Percentiles rank a stretch among this genome's conserved stretches.
Conservation (phyloP, 2,113 vertebrate species). For the Mesoclemmys tuberculata region DNA sequence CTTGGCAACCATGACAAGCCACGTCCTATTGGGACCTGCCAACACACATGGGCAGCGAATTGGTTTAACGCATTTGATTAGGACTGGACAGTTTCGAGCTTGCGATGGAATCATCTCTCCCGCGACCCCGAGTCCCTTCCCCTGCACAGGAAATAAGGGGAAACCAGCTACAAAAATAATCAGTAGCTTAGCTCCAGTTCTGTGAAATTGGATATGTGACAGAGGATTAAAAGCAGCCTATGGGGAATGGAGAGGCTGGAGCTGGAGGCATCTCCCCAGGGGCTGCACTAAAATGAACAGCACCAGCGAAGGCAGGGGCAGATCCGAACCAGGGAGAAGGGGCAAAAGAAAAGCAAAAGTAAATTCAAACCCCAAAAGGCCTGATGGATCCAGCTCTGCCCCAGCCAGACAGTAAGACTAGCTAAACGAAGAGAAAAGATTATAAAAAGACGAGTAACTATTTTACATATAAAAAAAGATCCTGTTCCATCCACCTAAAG, state of each 20-base stretch:
- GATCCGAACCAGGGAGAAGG: constrained; percentile 66
- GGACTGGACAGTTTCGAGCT: constrained; percentile 60
- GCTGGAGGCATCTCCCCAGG: constrained; percentile 67
- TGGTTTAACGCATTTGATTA: constrained; percentile 57
- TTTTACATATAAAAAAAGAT: constrained; percentile 81
- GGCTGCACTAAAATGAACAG: constrained; percentile 77
- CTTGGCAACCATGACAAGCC: constrained; percentile 67
- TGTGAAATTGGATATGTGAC: constrained; percentile 70
- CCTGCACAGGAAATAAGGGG: constrained; percentile 49
- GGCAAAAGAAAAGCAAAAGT: constrained; percentile 73
- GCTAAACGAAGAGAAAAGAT: constrained; percentile 76
- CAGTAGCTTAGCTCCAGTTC: constrained; percentile 69
- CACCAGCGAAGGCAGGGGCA: constrained; percentile 68
- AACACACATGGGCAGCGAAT: constrained; percentile 73
- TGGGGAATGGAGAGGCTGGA: constrained; percentile 59
- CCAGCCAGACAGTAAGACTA: constrained; percentile 75
- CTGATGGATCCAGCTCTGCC: constrained; percentile 73
- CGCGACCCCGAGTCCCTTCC: constrained; percentile 26
- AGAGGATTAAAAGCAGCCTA: constrained; percentile 69
- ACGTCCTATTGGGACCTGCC: constrained; percentile 61
- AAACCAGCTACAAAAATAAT: constrained; percentile 76
- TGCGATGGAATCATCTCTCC: background rate
- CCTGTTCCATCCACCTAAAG: constrained; percentile 80
- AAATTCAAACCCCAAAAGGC: constrained; percentile 65
- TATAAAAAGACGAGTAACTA: constrained; percentile 78